Conservation (phyloP, 1,140 invertebrate species). For the Diabrotica undecimpunctata region DNA sequence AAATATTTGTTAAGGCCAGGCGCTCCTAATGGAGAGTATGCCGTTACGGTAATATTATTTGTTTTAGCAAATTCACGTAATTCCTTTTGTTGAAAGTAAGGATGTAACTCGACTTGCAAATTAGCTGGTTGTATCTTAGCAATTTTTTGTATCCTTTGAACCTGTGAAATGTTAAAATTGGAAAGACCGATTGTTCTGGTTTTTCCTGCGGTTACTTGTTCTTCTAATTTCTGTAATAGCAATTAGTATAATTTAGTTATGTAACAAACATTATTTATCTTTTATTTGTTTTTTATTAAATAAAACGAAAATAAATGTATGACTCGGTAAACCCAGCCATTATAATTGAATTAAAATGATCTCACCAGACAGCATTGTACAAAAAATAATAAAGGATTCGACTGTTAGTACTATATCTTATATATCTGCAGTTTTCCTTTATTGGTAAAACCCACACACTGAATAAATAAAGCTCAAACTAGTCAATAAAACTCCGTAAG, state of each 20-base stretch:
- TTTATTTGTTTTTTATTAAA: too few species aligned
- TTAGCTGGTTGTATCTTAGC: constrained; percentile 49
- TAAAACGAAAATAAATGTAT: too few species aligned
- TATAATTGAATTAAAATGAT: too few species aligned
- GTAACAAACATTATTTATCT: too few species aligned
- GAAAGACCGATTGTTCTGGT: constrained; percentile 68
- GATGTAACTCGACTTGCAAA: constrained; percentile 53
- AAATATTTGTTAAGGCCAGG: constrained; percentile 44
- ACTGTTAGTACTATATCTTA: too few species aligned
- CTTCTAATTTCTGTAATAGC: constrained; percentile 53
- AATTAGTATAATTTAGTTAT: background rate
- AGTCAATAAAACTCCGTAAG: too few species aligned
- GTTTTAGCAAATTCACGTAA: constrained; percentile 50
- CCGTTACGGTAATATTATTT: constrained; percentile 52
- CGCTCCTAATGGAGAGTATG: constrained; percentile 57
- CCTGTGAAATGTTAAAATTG: constrained; percentile 76
- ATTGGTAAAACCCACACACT: too few species aligned
- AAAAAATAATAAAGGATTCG: too few species aligned
- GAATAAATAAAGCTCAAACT: too few species aligned
- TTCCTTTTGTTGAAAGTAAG: constrained; percentile 55
- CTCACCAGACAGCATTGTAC: too few species aligned
- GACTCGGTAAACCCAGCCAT: too few species aligned
- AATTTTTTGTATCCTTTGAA: constrained; percentile 59
- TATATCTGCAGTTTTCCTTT: too few species aligned
- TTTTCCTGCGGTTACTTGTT: constrained; percentile 52